Percentiles rank a stretch among this genome's conserved stretches.
phyloP scores from a whole-genome alignment of 2,888 invertebrate genomes.

The Melinaea marsaeus region DNA sequence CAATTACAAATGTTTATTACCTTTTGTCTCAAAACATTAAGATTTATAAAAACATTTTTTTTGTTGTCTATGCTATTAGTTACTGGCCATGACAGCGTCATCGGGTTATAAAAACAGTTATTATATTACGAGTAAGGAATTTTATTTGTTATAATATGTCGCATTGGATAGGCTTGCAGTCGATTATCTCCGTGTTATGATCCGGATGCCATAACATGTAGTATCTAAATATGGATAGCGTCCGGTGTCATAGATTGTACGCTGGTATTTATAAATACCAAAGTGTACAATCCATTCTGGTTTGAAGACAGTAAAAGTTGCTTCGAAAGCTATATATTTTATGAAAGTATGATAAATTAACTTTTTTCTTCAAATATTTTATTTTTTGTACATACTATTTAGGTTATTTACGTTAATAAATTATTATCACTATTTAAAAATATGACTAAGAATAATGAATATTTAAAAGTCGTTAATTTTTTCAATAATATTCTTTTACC shows the following conservation, averaged over 20 bases:
- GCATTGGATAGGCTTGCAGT: not conserved
- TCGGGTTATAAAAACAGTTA: too few species aligned
- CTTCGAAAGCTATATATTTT: not conserved
- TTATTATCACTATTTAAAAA: too few species aligned
- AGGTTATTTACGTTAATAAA: too few species aligned
- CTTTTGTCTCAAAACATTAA: too few species aligned
- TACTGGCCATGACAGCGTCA: too few species aligned
- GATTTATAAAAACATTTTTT: too few species aligned
- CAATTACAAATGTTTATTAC: too few species aligned
- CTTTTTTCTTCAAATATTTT: too few species aligned
- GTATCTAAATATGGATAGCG: conserved; percentile 1
- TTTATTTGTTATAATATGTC: conserved; percentile 13
- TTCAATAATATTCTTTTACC: not conserved
- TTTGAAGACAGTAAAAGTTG: not conserved
- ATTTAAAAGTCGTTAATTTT: not conserved
- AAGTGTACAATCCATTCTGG: not conserved
- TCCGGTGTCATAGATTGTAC: conserved; percentile 4
- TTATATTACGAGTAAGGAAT: not conserved
- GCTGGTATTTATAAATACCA: conserved; percentile 3
- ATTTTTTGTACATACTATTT: too few species aligned
- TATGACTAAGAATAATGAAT: not conserved
- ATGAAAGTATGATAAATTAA: too few species aligned
- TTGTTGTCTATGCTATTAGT: too few species aligned
- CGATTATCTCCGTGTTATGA: not conserved
- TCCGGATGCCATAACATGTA: not conserved